phyloP scores from a whole-genome alignment of 2,888 invertebrate species.

The Endomychus coccineus region DNA sequence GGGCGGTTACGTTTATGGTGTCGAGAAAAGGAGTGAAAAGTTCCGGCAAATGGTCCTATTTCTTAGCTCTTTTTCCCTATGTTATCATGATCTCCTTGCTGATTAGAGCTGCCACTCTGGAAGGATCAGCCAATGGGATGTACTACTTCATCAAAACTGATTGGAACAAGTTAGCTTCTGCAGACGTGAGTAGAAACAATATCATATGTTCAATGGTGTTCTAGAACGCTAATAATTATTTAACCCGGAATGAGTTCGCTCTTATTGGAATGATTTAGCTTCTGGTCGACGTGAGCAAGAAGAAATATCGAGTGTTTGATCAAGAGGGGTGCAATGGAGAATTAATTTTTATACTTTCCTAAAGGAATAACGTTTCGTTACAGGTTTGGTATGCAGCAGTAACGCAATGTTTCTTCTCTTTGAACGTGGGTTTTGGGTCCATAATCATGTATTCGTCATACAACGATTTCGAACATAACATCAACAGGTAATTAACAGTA shows the following conservation, averaged over 20 bases:
- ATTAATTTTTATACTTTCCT: no score
- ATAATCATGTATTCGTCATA: slow-evolving; percentile 75
- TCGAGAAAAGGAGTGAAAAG: slow-evolving; percentile 66
- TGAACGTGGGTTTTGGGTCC: slow-evolving; percentile 67
- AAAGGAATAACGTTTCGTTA: no score
- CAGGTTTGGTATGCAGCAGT: slow-evolving; percentile 74
- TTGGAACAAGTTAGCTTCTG: slow-evolving; percentile 63
- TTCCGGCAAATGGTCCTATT: slow-evolving; percentile 74
- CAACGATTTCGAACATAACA: slow-evolving; percentile 62
- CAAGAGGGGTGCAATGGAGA: no score
- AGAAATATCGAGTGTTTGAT: no score
- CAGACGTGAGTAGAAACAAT: slow-evolving; percentile 47
- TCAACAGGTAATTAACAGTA: slow-evolving; percentile 52
- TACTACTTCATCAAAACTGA: slow-evolving; percentile 69
- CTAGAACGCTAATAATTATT: neutral
- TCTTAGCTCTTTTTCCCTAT: slow-evolving; percentile 77
- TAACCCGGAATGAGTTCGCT: no score
- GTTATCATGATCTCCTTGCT: slow-evolving; percentile 65
- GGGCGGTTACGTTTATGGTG: slow-evolving; percentile 60
- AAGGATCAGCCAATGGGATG: slow-evolving; percentile 65
- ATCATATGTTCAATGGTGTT: no score
- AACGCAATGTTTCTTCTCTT: slow-evolving; percentile 71
- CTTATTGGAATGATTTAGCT: no score
- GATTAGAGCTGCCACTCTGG: slow-evolving; percentile 54
- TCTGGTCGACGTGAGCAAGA: no score